Conservation (phyloP, 2,113 vertebrate species). For the Henicopernis longicauda region DNA sequence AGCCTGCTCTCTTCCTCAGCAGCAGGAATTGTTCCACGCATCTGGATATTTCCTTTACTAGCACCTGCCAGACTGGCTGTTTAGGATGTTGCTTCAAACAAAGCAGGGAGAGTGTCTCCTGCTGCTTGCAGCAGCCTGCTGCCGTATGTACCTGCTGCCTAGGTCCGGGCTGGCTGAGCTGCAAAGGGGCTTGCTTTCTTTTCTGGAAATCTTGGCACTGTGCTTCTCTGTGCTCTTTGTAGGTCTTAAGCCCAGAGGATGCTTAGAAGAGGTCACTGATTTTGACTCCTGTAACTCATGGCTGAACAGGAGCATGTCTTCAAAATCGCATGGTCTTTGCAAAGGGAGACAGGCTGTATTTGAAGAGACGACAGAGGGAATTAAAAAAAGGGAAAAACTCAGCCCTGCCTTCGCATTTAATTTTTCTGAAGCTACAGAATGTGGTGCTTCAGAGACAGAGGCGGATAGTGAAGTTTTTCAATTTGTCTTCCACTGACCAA, state of each 20-base stretch:
- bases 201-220: neutral
- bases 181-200: neutral
- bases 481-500: conserved; percentile 33
- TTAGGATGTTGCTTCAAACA: neutral
- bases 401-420: neutral
- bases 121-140: neutral
- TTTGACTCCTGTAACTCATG: neutral
- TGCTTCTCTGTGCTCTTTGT: neutral
- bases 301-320: neutral
- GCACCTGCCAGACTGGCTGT: neutral
- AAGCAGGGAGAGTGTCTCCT: neutral
- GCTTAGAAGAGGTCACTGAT: neutral
- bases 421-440: neutral
- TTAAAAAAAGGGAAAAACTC: neutral
- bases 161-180: neutral
- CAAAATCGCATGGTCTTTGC: neutral
- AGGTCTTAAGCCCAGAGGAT: neutral
- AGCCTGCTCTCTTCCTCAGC: neutral
- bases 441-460: neutral
- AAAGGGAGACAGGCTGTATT: neutral
- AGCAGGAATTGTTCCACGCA: neutral
- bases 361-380: neutral
- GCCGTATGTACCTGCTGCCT: neutral
- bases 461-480: neutral
- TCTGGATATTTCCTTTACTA: neutral